phyloP scores from a whole-genome alignment of 1,140 invertebrate genomes.

The Trachelipus rathkii region DNA sequence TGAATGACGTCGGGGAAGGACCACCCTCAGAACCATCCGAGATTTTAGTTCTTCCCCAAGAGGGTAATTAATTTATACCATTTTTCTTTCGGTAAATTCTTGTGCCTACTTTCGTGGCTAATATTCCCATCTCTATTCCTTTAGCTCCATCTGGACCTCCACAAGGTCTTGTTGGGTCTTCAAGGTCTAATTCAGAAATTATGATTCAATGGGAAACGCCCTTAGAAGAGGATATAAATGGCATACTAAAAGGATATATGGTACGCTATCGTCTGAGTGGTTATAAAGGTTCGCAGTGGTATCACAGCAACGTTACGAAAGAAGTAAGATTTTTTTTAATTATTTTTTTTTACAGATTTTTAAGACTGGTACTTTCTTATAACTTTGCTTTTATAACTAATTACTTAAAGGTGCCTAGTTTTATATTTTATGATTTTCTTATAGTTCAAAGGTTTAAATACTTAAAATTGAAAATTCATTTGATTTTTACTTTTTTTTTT shows the following conservation, averaged over 20 bases:
- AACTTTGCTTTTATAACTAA: neutral
- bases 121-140: neutral
- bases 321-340: too few species aligned
- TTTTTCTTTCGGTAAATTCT: too few species aligned
- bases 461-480: neutral
- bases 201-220: conserved; percentile 97
- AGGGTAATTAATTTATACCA: conserved; percentile 51
- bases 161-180: conserved; percentile 82
- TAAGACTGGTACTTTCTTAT: too few species aligned
- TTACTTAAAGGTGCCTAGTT: neutral
- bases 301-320: conserved; percentile 68
- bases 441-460: neutral
- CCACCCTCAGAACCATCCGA: conserved; percentile 80
- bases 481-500: neutral
- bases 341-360: too few species aligned
- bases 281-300: conserved; percentile 83
- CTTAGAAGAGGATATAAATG: conserved; percentile 85
- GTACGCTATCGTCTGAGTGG: conserved; percentile 84
- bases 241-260: conserved; percentile 87
- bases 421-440: neutral
- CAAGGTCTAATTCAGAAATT: conserved; percentile 87
- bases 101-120: neutral
- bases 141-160: conserved; percentile 83
- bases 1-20: conserved; percentile 93
- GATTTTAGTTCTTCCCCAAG: conserved; percentile 81